phyloP scores from a whole-genome alignment of 2,113 vertebrate genomes.

The Cyanoderma ruficeps region DNA sequence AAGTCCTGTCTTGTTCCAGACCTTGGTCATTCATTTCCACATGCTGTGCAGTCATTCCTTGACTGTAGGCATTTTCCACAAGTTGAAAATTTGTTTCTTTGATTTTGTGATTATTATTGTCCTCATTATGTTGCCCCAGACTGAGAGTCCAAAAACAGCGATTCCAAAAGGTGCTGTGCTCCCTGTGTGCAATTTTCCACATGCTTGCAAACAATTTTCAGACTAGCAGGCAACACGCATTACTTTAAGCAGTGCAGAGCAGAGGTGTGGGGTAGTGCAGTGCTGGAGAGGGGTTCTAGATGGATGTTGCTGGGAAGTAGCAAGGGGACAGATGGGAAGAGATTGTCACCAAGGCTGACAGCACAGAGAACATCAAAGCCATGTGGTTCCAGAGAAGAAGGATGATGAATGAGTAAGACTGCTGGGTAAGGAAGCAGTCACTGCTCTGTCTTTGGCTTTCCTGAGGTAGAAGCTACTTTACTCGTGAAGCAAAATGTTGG shows the following conservation, averaged over 20 bases:
- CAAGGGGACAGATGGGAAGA: not conserved
- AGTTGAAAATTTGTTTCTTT: not conserved
- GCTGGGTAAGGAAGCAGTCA: not conserved
- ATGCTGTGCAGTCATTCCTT: not conserved
- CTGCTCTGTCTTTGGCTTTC: not conserved
- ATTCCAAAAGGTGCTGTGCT: not conserved
- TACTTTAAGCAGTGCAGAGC: not conserved
- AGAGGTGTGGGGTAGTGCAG: not conserved
- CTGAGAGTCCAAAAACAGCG: rapidly evolving
- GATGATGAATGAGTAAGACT: not conserved
- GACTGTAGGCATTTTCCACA: not conserved
- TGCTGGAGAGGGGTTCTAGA: not conserved
- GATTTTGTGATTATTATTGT: not conserved
- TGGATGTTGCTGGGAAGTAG: not conserved
- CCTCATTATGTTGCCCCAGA: not conserved
- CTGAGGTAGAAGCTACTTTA: not conserved
- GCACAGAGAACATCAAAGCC: not conserved
- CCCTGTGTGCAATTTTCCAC: not conserved
- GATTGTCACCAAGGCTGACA: not conserved
- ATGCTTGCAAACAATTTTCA: not conserved
- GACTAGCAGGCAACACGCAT: not conserved
- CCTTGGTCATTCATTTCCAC: not conserved
- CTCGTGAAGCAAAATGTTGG: not conserved
- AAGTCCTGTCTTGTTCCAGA: not conserved
- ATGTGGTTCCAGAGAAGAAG: not conserved